A percentile compares a stretch with the other conserved stretches of the same genome.
These are phyloP conservation scores for Potamarius usumacintae DNA, from an alignment of 2,113 vertebrate species.

Conservation along the genomic window DNA sequence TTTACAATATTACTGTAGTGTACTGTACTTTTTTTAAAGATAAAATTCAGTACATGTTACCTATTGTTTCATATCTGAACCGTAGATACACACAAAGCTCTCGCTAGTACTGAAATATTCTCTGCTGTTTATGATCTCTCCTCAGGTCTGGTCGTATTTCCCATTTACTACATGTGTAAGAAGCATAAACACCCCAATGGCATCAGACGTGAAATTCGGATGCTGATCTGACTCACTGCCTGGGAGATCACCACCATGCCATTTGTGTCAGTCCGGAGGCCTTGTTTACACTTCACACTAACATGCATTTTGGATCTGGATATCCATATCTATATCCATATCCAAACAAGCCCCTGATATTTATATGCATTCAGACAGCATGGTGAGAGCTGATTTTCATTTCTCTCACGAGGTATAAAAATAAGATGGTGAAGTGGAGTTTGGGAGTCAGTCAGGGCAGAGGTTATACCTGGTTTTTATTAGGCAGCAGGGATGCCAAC, in stretches of 20 bases:
- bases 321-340: background rate
- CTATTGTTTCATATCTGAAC: background rate
- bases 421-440: background rate
- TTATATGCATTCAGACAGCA: background rate
- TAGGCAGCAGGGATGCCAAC: background rate
- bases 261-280: constrained; percentile 8
- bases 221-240: constrained; percentile 1
- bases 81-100: background rate
- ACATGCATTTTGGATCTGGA: background rate
- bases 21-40: background rate
- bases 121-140: constrained; percentile 47
- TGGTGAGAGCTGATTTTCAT: background rate
- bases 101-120: background rate
- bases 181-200: constrained; percentile 86
- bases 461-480: background rate
- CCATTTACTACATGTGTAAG: constrained; percentile 96
- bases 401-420: background rate
- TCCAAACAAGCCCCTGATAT: background rate
- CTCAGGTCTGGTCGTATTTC: constrained; percentile 89
- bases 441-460: background rate
- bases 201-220: constrained; percentile 36
- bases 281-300: constrained; percentile 18
- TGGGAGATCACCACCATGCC: background rate
- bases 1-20: background rate
- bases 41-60: too few relatives aligned